Evolutionary conservation across 2,113 vertebrate species (phyloP).

Genomic region (Electrona antarctica): DNA sequence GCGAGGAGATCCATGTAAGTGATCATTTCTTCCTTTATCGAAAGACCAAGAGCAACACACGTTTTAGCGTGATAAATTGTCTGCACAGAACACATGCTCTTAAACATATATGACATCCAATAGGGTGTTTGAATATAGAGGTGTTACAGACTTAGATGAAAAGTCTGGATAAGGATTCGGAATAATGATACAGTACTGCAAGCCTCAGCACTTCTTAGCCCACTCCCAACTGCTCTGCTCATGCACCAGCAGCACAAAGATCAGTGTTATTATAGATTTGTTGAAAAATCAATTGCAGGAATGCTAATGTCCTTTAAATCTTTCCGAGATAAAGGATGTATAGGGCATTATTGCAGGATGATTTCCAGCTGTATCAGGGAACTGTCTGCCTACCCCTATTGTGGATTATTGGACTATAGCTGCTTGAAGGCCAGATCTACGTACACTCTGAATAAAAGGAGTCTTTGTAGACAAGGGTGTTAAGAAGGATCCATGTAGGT

Average conservation of each 20-base stretch:
- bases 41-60: too few relatives aligned
- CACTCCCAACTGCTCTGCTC: conserved; percentile 49
- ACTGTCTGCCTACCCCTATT: conserved; percentile 26
- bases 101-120: conserved; percentile 13
- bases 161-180: conserved; percentile 41
- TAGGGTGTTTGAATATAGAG: conserved; percentile 20
- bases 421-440: conserved; percentile 36
- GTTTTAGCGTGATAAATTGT: not conserved
- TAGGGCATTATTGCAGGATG: conserved; percentile 49
- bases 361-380: conserved; percentile 54
- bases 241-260: conserved; percentile 61
- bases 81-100: conserved; percentile 22
- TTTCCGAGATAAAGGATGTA: conserved; percentile 59
- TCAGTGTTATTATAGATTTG: conserved; percentile 77
- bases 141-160: conserved; percentile 51
- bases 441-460: conserved; percentile 5
- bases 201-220: conserved; percentile 64
- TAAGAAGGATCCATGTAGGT: conserved; percentile 1
- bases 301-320: conserved; percentile 77
- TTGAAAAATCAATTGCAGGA: conserved; percentile 66
- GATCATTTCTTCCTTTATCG: too few relatives aligned
- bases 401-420: conserved; percentile 53
- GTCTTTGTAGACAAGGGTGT: conserved; percentile 31
- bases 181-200: conserved; percentile 55
- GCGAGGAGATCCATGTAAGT: too few relatives aligned